Base-by-base conservation (phyloP, 1,140 invertebrate genomes). In the Ips nitidus region DNA sequence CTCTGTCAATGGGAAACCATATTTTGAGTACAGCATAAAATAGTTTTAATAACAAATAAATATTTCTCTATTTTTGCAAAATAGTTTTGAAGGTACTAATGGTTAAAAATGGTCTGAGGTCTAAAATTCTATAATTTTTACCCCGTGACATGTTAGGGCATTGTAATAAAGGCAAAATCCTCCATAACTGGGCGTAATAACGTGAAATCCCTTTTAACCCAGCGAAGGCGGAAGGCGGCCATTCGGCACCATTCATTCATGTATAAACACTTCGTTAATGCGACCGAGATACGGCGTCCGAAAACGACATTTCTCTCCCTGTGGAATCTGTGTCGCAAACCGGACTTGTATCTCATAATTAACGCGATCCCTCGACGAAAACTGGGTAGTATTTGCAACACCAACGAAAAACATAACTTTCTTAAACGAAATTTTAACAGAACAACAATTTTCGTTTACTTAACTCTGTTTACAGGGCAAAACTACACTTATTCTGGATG, bases 281-380 rank as follows among this genome's bases (percentile, higher is more conserved):
- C 52, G 70, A 60, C 60, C 41, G 59, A 52, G 50, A 57, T 61
- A 58, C 53, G 58, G 7, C 40, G 64, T 22, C 41, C 45, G 41
- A 52, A 37, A 58, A 62, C 56, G 65, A 64, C 66, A 41, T 57
- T 22, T 6, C 41, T 37, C 53, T 55, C 68, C 68, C 60, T 2
- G 42, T 58, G 60, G 60, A 63, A 63, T 64, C 68, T 42, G 53
- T 66, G 65, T 70, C 69, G 66, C 53, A 68, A 4, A 66, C 72
- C 65, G 69, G 72, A 70, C 72, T 73, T 73, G 72, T 73, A 68
- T 68, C 72, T 73, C 72, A 69, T 73, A 73, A 73, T 73, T 73
- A 73, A 73, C 69, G 69, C 58, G 7, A 53, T 69, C 62, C 72
- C 72, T 58, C 53, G 53, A 39, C 52, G 65, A 64, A 52, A 61